phyloP scores from a whole-genome alignment of 2,888 invertebrate species.

The Colletes collaris region DNA sequence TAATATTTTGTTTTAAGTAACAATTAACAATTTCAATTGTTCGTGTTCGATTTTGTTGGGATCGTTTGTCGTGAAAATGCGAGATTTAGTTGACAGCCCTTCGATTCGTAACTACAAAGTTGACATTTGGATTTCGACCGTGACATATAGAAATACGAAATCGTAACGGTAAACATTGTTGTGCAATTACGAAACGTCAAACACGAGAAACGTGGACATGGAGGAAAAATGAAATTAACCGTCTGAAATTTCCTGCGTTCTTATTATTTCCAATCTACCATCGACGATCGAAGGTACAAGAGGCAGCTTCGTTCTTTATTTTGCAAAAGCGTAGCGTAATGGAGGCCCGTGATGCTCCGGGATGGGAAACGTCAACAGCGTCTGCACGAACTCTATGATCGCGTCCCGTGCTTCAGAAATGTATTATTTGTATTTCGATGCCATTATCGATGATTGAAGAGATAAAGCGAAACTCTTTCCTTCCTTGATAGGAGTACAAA shows the following conservation, averaged over 20 bases:
- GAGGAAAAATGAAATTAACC: not conserved
- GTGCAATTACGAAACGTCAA: too few relatives aligned
- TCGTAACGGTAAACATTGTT: too few relatives aligned
- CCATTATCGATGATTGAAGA: conserved; percentile 21
- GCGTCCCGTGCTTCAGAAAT: not conserved
- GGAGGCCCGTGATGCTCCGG: conserved; percentile 6
- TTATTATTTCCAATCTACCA: not conserved
- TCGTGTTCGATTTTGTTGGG: too few relatives aligned
- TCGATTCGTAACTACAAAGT: too few relatives aligned
- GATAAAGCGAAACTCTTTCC: conserved; percentile 7
- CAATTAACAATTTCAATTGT: too few relatives aligned
- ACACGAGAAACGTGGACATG: not conserved
- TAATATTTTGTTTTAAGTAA: too few relatives aligned
- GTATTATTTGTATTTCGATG: conserved; percentile 14
- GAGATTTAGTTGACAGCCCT: too few relatives aligned
- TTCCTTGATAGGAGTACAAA: not conserved
- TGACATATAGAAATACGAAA: too few relatives aligned
- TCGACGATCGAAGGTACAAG: not conserved
- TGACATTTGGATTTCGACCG: too few relatives aligned
- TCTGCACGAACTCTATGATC: conserved; percentile 12
- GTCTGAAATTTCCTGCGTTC: not conserved
- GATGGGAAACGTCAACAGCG: conserved; percentile 10
- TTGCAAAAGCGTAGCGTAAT: not conserved
- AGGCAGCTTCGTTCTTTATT: not conserved
- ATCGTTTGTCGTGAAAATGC: too few relatives aligned